Conservation (phyloP, 2,113 vertebrate genomes). For the Dromas ardeola region DNA sequence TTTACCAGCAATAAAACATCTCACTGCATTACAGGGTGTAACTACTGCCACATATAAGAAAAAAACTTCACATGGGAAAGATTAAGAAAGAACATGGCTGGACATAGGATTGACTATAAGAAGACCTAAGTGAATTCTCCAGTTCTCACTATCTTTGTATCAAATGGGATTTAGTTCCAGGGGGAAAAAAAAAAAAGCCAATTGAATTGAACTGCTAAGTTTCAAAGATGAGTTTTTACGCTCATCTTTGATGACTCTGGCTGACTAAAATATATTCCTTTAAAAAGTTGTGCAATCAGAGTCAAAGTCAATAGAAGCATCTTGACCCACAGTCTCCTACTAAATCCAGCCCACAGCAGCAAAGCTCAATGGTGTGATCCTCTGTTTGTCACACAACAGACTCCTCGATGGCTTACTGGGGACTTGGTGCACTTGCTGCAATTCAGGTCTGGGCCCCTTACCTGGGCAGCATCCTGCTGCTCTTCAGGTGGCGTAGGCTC, state of each 20-base stretch:
- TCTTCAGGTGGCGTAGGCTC: neutral
- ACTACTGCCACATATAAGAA: neutral
- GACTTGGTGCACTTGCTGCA: neutral
- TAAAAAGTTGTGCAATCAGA: neutral
- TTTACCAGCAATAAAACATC: neutral
- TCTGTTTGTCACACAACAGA: neutral
- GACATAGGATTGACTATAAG: neutral
- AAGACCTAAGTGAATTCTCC: neutral
- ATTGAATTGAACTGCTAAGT: neutral
- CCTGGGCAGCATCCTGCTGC: neutral
- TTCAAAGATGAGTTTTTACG: neutral
- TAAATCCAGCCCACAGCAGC: neutral
- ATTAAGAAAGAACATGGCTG: neutral
- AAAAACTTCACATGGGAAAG: neutral
- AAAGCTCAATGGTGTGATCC: neutral
- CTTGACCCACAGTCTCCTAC: neutral
- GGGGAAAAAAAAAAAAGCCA: fast-evolving
- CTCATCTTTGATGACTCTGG: neutral
- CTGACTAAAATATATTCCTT: neutral
- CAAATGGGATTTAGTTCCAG: neutral
- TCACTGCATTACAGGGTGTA: neutral
- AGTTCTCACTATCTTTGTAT: neutral
- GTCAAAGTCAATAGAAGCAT: neutral
- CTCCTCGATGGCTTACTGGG: neutral
- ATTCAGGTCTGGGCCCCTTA: neutral